Percentiles rank a stretch among this genome's conserved stretches.
Evolutionary conservation across 2,888 invertebrate genomes (phyloP).

Genomic region (Onthophagus sagittarius): DNA sequence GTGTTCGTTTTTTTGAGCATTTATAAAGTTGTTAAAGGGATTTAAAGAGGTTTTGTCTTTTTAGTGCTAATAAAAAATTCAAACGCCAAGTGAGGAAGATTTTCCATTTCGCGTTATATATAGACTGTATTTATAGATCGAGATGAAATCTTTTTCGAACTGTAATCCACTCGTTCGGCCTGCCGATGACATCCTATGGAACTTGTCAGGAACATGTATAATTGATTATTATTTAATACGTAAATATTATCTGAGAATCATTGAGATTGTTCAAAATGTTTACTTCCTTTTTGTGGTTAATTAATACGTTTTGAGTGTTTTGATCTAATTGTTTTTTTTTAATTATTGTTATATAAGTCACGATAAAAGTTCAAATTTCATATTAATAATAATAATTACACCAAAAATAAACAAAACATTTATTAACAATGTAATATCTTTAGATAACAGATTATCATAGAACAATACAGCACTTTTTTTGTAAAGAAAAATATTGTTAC

Average conservation of each 20-base stretch:
- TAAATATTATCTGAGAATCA: constrained; percentile 3
- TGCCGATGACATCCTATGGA: constrained; percentile 6
- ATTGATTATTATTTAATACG: constrained; percentile 12
- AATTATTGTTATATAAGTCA: background rate
- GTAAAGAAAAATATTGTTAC: background rate
- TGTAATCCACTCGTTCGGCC: background rate
- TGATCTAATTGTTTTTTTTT: too few relatives aligned
- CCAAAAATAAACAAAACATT: background rate
- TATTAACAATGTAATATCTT: background rate
- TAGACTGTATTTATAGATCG: background rate
- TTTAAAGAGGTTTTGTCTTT: too few relatives aligned
- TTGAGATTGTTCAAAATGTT: background rate
- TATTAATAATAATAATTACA: background rate
- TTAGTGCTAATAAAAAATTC: background rate
- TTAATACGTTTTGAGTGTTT: background rate
- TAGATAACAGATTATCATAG: background rate
- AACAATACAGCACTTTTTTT: too few relatives aligned
- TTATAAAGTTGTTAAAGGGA: too few relatives aligned
- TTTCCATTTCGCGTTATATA: background rate
- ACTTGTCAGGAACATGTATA: constrained; percentile 5
- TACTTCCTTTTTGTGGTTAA: background rate
- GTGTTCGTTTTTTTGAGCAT: background rate
- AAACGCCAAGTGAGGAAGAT: background rate
- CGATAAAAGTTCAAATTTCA: background rate
- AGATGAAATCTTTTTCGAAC: background rate